Evolutionary conservation across 1,140 invertebrate genomes (phyloP).

Genomic region (Drosophila seguyi): DNA sequence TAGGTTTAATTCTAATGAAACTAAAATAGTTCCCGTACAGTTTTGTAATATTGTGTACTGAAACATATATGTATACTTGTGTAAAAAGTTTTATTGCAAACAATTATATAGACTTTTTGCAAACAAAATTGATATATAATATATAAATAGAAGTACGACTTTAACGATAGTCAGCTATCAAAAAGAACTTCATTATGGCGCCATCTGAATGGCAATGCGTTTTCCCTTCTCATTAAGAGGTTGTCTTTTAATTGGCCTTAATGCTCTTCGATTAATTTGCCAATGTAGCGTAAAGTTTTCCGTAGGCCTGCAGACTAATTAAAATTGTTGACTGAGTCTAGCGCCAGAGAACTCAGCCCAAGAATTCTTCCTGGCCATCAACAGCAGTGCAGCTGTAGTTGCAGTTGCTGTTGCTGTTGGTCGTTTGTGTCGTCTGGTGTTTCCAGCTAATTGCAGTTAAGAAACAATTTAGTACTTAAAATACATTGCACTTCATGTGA

Average conservation of each 20-base stretch:
- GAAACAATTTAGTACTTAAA: slow-evolving; percentile 61
- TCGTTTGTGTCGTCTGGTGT: slow-evolving; percentile 31
- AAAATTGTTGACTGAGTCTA: slow-evolving; percentile 68
- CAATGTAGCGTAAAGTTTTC: slow-evolving; percentile 61
- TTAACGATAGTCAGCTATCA: slow-evolving; percentile 17
- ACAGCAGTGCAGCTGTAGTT: not conserved
- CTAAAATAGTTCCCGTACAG: no score
- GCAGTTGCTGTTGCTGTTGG: slow-evolving; percentile 11
- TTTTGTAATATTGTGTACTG: no score
- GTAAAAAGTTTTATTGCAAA: no score
- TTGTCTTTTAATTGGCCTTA: slow-evolving; percentile 70
- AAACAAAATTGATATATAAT: no score
- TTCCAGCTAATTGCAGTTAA: slow-evolving; percentile 67
- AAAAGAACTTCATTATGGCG: slow-evolving; percentile 18
- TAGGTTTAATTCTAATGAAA: no score
- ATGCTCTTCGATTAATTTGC: slow-evolving; percentile 77
- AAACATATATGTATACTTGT: no score
- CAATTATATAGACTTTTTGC: no score
- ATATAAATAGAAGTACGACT: slow-evolving; percentile 6
- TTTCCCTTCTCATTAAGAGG: slow-evolving; percentile 15
- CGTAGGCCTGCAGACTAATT: slow-evolving; percentile 66
- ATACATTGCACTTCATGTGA: slow-evolving; percentile 46
- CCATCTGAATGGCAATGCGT: slow-evolving; percentile 18
- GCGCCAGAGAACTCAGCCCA: slow-evolving; percentile 28
- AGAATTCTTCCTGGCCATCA: slow-evolving; percentile 40